Base-by-base conservation (phyloP, 2,888 invertebrate genomes). In the Caenorhabditis sinica region DNA sequence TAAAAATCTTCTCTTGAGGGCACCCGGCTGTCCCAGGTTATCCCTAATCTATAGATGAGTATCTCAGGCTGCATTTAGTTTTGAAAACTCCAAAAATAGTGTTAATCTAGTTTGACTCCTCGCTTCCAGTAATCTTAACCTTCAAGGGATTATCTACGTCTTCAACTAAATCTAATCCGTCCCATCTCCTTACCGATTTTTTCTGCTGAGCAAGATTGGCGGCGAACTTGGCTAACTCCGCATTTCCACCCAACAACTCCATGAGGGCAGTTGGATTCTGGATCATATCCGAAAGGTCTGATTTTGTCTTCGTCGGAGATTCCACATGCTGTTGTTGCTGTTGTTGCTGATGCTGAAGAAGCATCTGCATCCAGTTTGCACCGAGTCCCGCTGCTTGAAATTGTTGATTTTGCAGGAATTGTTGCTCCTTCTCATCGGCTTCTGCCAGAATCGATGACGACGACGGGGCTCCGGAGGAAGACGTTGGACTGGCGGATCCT, bases 401-500 rank as follows among this genome's bases (percentile, higher is more conserved):
- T 20, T 72, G n/a, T 17, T 71, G 79, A 28, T n/a, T 69, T 20
- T 45, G 63, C 6, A 60, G 30, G 20, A 72, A 53, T 15, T 69
- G 61, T 17, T 69, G 61, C 15, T 81, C 73, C 73, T 79, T 69
- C 43, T 76, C 76, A 23, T 75, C 73, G 25, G 23, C 45, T 0
- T 85, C 85, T 15, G 69, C 71, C 33, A 60, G 6, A 20, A 68
- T 63, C 2, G 75, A 72, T 8, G 85, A 76, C 13, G 84, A 75
- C n/a, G 80, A 80, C 15, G 80, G 84, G 9, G 85, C 85, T 23
- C 85, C 85, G 28, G 85, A 82, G 17, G 83, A 84, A 15, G 85
- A 85, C 6, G 85, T 73, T 20, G 85, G 85, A 23, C 85, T 85
- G 3, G 81, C 72, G 13, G 74, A 74, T 63, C 81, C 81, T n/a